phyloP scores from a whole-genome alignment of 2,888 invertebrate genomes.

The Lasioglossum villosulum region DNA sequence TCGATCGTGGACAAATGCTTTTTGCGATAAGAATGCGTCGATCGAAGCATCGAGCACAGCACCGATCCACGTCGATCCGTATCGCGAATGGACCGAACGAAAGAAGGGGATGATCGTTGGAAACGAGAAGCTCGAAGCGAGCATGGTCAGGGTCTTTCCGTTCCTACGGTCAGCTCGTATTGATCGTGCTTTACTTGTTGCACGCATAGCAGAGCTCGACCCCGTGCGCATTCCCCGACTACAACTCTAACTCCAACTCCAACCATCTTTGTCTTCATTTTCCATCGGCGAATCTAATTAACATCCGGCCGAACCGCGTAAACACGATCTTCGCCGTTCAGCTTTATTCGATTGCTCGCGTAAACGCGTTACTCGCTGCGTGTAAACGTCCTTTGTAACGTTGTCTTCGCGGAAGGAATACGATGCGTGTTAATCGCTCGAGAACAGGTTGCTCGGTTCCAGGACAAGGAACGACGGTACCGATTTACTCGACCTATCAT shows the following conservation, averaged over 20 bases:
- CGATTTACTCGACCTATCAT: slow-evolving; percentile 75
- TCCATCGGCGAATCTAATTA: slow-evolving; percentile 79
- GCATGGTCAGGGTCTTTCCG: slow-evolving; percentile 44
- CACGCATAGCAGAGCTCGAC: slow-evolving; percentile 71
- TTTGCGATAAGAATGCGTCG: not conserved
- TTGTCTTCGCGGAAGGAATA: not conserved
- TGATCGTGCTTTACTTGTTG: slow-evolving; percentile 84
- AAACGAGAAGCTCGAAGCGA: not conserved
- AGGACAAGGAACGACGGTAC: slow-evolving; percentile 75
- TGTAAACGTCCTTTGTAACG: not conserved
- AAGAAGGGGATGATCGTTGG: not conserved
- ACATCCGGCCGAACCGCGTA: slow-evolving; percentile 60
- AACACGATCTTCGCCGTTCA: not conserved
- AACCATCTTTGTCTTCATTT: slow-evolving; percentile 63
- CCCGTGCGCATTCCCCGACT: slow-evolving; percentile 68
- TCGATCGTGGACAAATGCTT: not conserved
- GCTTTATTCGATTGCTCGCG: not conserved
- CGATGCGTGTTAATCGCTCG: not conserved
- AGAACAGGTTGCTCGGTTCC: slow-evolving; percentile 49
- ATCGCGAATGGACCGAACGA: not conserved
- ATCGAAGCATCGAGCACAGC: not conserved
- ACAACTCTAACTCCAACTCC: not conserved
- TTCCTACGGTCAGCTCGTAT: slow-evolving; percentile 78
- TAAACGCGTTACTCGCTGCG: not conserved
- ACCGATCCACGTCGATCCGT: not conserved